Evolutionary conservation across 1,140 invertebrate species (phyloP).

Genomic region (Drosophila subobscura): DNA sequence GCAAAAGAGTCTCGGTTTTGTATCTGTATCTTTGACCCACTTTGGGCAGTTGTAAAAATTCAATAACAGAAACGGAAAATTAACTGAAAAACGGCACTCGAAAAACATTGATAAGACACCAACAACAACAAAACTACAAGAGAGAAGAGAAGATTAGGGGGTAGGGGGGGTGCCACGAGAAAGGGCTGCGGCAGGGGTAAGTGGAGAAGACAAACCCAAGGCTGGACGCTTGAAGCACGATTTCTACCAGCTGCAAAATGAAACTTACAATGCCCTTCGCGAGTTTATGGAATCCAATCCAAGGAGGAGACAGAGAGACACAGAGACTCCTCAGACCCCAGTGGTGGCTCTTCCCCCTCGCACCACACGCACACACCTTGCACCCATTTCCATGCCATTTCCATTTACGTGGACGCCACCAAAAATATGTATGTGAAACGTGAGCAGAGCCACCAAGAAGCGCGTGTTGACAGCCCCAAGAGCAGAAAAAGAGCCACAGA

Average conservation of each 20-base stretch:
- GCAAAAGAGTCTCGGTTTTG: conserved; percentile 6
- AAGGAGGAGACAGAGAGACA: conserved; percentile 53
- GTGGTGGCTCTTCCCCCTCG: conserved; percentile 1
- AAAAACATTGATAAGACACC: conserved; percentile 74
- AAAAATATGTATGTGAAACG: conserved; percentile 44
- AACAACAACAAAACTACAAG: conserved; percentile 28
- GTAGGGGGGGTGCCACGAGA: no score
- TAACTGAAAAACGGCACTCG: conserved; percentile 76
- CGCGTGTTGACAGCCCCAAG: conserved; percentile 16
- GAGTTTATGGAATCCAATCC: conserved; percentile 21
- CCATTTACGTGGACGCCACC: conserved; percentile 57
- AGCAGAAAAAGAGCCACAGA: conserved; percentile 6
- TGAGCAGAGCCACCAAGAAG: conserved; percentile 39
- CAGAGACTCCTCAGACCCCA: background rate
- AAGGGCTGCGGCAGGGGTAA: conserved; percentile 1
- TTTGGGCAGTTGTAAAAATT: conserved; percentile 73
- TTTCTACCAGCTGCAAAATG: conserved; percentile 66
- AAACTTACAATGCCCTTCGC: conserved; percentile 66
- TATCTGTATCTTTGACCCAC: conserved; percentile 64
- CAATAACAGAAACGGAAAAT: conserved; percentile 78
- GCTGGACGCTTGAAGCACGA: conserved; percentile 63
- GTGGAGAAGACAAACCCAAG: conserved; percentile 48
- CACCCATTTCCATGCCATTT: conserved; percentile 77
- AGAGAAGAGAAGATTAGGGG: conserved; percentile 17
- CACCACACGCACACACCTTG: conserved; percentile 46